These are phyloP conservation scores for Motacilla alba DNA, from an alignment of 2,113 vertebrate genomes.

Conservation along the genomic window DNA sequence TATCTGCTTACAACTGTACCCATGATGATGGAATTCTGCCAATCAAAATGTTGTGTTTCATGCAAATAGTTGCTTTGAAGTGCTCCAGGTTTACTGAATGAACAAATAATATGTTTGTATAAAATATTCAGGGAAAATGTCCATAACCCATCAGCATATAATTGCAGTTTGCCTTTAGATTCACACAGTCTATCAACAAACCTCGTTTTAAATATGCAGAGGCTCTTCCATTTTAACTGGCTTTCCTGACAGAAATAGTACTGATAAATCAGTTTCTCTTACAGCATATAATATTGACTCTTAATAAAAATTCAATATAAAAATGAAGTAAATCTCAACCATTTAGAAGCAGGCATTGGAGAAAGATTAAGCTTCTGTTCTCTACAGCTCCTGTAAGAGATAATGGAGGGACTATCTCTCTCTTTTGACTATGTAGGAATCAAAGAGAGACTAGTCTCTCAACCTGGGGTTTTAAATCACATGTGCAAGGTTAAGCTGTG, in stretches of 20 bases:
- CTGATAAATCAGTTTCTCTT: background rate
- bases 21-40: constrained; percentile 53
- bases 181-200: background rate
- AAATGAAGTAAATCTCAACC: background rate
- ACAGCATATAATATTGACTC: background rate
- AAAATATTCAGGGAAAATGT: constrained; percentile 58
- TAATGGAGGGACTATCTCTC: background rate
- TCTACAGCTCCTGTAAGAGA: background rate
- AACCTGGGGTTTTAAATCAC: background rate
- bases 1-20: constrained; percentile 58
- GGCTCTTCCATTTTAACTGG: background rate
- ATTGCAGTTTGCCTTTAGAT: constrained; percentile 46
- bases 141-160: constrained; percentile 23
- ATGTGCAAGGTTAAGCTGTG: background rate
- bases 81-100: constrained; percentile 58
- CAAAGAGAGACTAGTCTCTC: background rate
- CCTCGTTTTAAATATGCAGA: background rate
- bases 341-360: background rate
- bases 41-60: constrained; percentile 65
- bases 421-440: background rate
- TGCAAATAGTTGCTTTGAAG: constrained; percentile 69
- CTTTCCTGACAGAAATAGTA: background rate
- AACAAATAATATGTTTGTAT: constrained; percentile 67
- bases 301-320: background rate
- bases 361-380: background rate